Percentiles rank a stretch among this genome's conserved stretches.
Evolutionary conservation across 2,888 invertebrate genomes (phyloP).

Genomic region (Stenurella melanura): DNA sequence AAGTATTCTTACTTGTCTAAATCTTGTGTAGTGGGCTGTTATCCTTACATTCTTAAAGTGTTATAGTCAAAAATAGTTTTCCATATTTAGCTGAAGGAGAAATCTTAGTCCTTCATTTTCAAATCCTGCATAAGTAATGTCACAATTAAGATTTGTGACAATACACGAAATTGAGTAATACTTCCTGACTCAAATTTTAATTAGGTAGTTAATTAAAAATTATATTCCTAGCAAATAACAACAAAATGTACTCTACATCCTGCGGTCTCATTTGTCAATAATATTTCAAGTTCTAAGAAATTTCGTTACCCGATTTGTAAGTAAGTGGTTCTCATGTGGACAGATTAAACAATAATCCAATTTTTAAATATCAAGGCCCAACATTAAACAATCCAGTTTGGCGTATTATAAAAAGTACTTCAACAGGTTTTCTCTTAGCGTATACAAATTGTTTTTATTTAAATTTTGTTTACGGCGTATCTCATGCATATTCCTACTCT

Average conservation of each 20-base stretch:
- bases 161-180: not conserved
- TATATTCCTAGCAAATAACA: not conserved
- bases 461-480: not conserved
- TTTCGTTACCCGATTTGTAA: not conserved
- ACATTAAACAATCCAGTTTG: slow-evolving; percentile 33
- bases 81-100: no score
- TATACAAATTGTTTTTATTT: slow-evolving; percentile 20
- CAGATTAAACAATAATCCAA: slow-evolving; percentile 38
- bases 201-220: not conserved
- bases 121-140: not conserved
- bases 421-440: slow-evolving; percentile 20
- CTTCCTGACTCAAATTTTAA: not conserved
- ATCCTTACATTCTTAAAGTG: no score
- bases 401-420: slow-evolving; percentile 12
- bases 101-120: no score
- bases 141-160: not conserved
- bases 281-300: not conserved
- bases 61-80: no score
- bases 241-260: not conserved
- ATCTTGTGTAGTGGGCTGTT: no score
- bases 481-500: not conserved
- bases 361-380: slow-evolving; percentile 42
- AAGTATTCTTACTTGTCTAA: no score
- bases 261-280: not conserved
- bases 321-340: slow-evolving; percentile 6